phyloP scores from a whole-genome alignment of 2,888 invertebrate genomes.

The Cabera pusaria region DNA sequence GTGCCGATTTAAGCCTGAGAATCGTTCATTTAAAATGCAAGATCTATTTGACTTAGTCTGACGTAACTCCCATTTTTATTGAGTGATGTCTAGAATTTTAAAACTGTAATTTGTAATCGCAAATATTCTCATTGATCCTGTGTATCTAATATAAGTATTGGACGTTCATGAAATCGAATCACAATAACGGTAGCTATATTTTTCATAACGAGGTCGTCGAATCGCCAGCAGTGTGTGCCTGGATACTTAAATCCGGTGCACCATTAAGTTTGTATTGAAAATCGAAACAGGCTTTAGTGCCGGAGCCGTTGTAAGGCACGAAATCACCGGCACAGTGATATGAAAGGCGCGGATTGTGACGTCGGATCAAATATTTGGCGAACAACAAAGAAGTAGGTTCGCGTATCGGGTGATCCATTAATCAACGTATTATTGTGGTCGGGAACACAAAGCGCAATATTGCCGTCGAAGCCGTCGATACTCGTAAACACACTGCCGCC shows the following conservation, averaged over 20 bases:
- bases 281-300: conserved; percentile 40
- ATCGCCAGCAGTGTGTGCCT: conserved; percentile 19
- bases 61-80: too few relatives aligned
- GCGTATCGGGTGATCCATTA: conserved; percentile 74
- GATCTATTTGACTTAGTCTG: too few relatives aligned
- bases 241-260: conserved; percentile 34
- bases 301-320: conserved; percentile 37
- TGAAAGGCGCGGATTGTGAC: conserved; percentile 66
- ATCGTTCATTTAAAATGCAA: too few relatives aligned
- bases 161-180: conserved; percentile 12
- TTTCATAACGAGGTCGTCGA: conserved; percentile 12
- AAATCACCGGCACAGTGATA: conserved; percentile 53
- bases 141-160: too few relatives aligned
- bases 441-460: conserved; percentile 73
- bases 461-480: conserved; percentile 64
- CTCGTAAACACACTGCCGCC: conserved; percentile 68
- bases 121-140: too few relatives aligned
- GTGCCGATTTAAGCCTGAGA: too few relatives aligned
- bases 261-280: conserved; percentile 43
- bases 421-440: conserved; percentile 75
- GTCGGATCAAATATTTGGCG: conserved; percentile 75
- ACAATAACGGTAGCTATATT: conserved; percentile 14
- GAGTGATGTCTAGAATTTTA: too few relatives aligned
- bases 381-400: conserved; percentile 74
- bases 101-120: too few relatives aligned